Conservation (phyloP, 92 coral and sea anemone species). For the Zoanthus sansibaricus region DNA sequence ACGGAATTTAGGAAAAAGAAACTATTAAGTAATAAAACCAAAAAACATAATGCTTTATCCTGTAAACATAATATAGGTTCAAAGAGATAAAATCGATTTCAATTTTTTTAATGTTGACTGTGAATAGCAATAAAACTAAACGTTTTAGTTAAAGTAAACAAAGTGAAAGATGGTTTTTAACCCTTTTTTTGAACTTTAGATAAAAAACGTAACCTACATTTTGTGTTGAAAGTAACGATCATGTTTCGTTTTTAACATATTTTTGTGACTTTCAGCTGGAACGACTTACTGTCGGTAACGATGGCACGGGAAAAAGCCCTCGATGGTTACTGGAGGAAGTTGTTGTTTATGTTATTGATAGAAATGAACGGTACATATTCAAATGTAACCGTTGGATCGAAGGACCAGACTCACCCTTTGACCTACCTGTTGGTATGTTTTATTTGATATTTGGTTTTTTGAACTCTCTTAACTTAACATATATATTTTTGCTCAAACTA, state of each 20-base stretch:
- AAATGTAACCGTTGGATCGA: constrained; percentile 85
- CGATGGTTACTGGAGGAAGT: constrained; percentile 89
- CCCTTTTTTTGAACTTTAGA: too few species aligned
- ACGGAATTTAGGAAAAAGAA: too few species aligned
- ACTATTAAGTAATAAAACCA: too few species aligned
- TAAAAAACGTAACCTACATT: too few species aligned
- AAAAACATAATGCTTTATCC: too few species aligned
- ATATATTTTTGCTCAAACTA: not conserved
- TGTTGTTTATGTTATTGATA: constrained; percentile 73
- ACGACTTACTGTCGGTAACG: constrained; percentile 75
- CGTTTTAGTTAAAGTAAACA: too few species aligned
- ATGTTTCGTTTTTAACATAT: not conserved
- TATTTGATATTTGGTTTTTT: not conserved
- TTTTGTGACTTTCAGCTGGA: constrained; percentile 59
- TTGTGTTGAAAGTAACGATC: too few species aligned
- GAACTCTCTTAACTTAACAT: not conserved
- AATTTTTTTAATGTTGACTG: too few species aligned
- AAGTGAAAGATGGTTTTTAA: too few species aligned
- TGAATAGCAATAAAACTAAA: too few species aligned
- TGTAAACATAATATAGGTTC: too few species aligned
- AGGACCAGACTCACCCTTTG: constrained; percentile 72
- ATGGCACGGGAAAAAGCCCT: constrained; percentile 77
- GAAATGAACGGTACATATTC: constrained; percentile 79
- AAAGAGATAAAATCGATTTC: too few species aligned
- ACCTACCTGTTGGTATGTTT: constrained; percentile 76